phyloP scores from a whole-genome alignment of 2,888 invertebrate species.

The Brachylomia viminalis region DNA sequence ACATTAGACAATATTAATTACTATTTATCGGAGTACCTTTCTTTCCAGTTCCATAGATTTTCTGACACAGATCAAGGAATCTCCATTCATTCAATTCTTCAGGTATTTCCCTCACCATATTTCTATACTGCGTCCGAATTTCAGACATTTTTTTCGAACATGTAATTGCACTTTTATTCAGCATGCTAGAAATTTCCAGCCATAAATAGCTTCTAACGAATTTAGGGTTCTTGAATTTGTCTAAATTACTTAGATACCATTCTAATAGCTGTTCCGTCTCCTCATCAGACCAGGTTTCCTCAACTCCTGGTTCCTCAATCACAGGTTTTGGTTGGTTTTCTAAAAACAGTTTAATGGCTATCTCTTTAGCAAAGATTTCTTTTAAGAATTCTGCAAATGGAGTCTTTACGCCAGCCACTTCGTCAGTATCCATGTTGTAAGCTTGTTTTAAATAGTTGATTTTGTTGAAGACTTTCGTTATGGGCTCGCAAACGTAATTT shows the following conservation, averaged over 20 bases:
- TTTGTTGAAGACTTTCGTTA: slow-evolving; percentile 82
- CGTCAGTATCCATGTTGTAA: slow-evolving; percentile 72
- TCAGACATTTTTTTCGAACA: slow-evolving; percentile 87
- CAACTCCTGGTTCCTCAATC: slow-evolving; percentile 65
- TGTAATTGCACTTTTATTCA: slow-evolving; percentile 81
- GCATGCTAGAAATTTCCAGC: slow-evolving; percentile 81
- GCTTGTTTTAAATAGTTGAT: slow-evolving; percentile 83
- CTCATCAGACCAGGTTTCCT: slow-evolving; percentile 79
- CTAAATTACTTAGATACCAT: slow-evolving; percentile 86
- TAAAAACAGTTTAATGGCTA: slow-evolving; percentile 71
- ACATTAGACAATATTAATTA: slow-evolving; percentile 11
- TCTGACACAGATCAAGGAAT: slow-evolving; percentile 84
- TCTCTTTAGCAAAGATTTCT: slow-evolving; percentile 78
- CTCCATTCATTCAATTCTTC: slow-evolving; percentile 79
- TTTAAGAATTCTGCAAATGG: slow-evolving; percentile 73
- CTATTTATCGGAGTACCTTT: slow-evolving; percentile 63
- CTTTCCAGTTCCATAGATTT: slow-evolving; percentile 87
- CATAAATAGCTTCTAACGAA: slow-evolving; percentile 83
- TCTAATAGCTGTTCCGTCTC: slow-evolving; percentile 80
- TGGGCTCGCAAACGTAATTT: slow-evolving; percentile 75
- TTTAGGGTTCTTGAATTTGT: slow-evolving; percentile 87
- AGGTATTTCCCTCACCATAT: slow-evolving; percentile 80
- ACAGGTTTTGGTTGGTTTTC: slow-evolving; percentile 70
- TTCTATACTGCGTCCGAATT: slow-evolving; percentile 82
- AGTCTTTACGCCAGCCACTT: slow-evolving; percentile 66